Base-by-base conservation (phyloP, 1,140 invertebrate genomes). In the Nomia melanderi region DNA sequence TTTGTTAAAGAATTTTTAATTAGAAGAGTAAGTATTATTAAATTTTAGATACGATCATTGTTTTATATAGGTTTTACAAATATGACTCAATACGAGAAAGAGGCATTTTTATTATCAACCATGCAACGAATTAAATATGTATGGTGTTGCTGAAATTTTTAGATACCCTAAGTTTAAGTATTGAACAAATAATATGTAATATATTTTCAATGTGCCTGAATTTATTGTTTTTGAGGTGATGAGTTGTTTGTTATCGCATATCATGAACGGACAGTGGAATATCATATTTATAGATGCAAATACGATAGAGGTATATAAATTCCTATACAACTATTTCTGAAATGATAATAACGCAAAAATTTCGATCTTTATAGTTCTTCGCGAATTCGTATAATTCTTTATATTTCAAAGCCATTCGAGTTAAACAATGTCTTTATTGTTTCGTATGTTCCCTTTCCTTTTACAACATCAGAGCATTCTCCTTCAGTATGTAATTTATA, bases 151-250 rank as follows among this genome's bases (percentile, higher is more conserved):
- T 75, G 20, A 53, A 60, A 41, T 71, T 79, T 75, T 74, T 73
- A 70, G 57, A 65, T 76, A 56, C 75, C n/a, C 23, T 79, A 83
- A 60, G 79, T 79, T 82, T 76, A 67, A 39, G 17, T 67, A 82
- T 41, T 57, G 56, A 41, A 54, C 31, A 66, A 70, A 66, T 78
- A 44, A 66, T 62, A 69, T 75, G 57, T 72, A 78, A 78, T 73
- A 83, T 82, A 69, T 83, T 81, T 83, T 82, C 71, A 64, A 82
- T 64, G 41, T 69, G 59, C 70, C 73, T 77, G 47, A 77, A 76
- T 53, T 50, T 39, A 60, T 70, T 69, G 27, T 65, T 75, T 75
- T 57, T 33, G 60, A 71, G 67, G n/a, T 29, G 31, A 70, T 25
- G 14, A 53, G 31, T 70, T 71, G 29, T 75, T 67, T 66, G 53